Base-by-base conservation (phyloP, 2,797 vertebrate species). In the Anguilla pacifica region DNA sequence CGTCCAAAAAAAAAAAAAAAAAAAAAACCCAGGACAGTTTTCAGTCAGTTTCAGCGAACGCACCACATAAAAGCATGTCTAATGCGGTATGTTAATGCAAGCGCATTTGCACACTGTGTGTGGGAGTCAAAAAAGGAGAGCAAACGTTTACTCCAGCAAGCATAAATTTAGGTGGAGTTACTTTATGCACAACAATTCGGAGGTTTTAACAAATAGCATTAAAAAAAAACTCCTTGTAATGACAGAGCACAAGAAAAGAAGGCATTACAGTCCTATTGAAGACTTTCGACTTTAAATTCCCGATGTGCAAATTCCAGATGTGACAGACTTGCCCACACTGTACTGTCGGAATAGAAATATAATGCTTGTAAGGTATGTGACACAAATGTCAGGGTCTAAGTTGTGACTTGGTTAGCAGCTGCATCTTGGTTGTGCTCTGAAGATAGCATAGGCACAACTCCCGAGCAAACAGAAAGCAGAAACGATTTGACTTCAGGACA, bases 321-420 rank as follows among this genome's bases (percentile, higher is more conserved):
- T 51, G 59, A 43, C 39, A 35, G 70, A 28, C 70, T 74, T 51
- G 59, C 59, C 28, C 43, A 83, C 81, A 49, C 57, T 70, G 28
- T 15, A 35, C 28, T 35, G 6, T 55, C 53, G 46, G 39, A 70
- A 17, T 39, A 46, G 57, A 85, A 70, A 85, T 13, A 84, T 84
- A 67, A 87, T 79, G 86, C 53, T 46, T 84, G 81, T 72, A 85
- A 74, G 51, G 17, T 39, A 19, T 0, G 22, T n/a, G 35, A 85
- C 85, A 46, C 59, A 85, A 59, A 72, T 64, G 64, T 9, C 82
- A 19, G 25, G 53, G 10, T 17, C 61, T 79, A 46, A 51, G 4
- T 6, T 51, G 51, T 59, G 25, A 39, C 2, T 11, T 39, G 10
- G 22, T 22, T 22, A 31, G 67, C 31, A 67, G 31, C 51, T 59